Conservation (phyloP, 2,113 vertebrate species). For the Theristicus caerulescens region DNA sequence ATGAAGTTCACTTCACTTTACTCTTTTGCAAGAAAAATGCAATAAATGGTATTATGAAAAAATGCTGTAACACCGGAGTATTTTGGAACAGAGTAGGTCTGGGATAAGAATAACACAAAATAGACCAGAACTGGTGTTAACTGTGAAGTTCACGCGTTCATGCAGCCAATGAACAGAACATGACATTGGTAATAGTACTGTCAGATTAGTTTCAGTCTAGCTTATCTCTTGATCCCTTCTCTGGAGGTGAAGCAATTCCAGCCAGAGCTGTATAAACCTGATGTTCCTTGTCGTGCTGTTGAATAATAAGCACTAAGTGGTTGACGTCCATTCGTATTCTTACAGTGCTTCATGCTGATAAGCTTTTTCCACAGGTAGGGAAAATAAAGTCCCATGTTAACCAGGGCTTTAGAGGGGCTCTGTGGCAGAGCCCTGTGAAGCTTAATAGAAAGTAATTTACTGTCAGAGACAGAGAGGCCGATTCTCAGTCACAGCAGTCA, state of each 20-base stretch:
- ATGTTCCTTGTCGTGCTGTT: neutral
- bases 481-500: neutral
- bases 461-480: neutral
- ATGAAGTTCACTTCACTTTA: neutral
- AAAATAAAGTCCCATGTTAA: neutral
- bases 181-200: neutral
- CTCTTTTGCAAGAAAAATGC: neutral
- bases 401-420: neutral
- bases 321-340: accelerated
- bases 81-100: neutral
- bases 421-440: neutral
- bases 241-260: neutral
- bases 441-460: neutral
- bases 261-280: neutral
- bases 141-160: neutral
- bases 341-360: neutral
- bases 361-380: neutral
- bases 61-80: neutral
- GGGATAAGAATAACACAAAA: neutral
- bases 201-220: neutral
- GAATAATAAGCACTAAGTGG: neutral
- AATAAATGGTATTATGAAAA: neutral
- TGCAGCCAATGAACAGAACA: neutral
- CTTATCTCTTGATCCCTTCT: neutral
- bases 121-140: neutral